Percentiles rank a stretch among this genome's conserved stretches.
Evolutionary conservation across 2,888 invertebrate species (phyloP).

Genomic region (Eupithecia centaureata): DNA sequence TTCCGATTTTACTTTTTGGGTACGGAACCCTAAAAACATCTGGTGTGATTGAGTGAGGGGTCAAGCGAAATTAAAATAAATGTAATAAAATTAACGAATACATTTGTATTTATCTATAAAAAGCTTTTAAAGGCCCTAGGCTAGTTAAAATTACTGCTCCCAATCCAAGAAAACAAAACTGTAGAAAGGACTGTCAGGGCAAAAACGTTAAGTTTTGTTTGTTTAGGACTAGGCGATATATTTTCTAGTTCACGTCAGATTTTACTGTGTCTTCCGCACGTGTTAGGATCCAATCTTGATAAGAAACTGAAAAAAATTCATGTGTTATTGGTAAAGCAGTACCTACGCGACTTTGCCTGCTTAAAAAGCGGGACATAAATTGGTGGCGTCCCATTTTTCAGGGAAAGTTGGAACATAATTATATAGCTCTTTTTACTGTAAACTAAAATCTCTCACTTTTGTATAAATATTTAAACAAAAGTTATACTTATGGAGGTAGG

Average conservation of each 20-base stretch:
- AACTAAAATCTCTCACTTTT: too few relatives aligned
- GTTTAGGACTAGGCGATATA: constrained; percentile 42
- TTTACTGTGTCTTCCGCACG: constrained; percentile 23
- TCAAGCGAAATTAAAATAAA: not conserved
- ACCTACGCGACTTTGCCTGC: too few relatives aligned
- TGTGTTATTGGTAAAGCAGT: too few relatives aligned
- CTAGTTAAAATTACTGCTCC: not conserved
- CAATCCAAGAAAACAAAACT: constrained; percentile 21
- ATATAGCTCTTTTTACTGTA: too few relatives aligned
- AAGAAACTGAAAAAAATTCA: not conserved
- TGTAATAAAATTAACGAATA: not conserved
- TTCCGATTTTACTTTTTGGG: too few relatives aligned
- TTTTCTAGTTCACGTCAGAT: constrained; percentile 19
- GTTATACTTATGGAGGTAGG: too few relatives aligned
- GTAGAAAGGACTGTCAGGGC: constrained; percentile 17
- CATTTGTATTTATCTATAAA: not conserved
- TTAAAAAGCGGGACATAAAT: too few relatives aligned
- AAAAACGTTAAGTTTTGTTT: constrained; percentile 42
- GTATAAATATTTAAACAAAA: too few relatives aligned
- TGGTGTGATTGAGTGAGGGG: too few relatives aligned
- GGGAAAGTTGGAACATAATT: too few relatives aligned
- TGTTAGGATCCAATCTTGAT: not conserved
- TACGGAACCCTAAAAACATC: too few relatives aligned
- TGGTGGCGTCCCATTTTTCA: too few relatives aligned
- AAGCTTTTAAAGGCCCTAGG: not conserved